These are phyloP conservation scores for Agrilus cyanescens DNA, from an alignment of 2,888 invertebrate species.

Conservation along the genomic window DNA sequence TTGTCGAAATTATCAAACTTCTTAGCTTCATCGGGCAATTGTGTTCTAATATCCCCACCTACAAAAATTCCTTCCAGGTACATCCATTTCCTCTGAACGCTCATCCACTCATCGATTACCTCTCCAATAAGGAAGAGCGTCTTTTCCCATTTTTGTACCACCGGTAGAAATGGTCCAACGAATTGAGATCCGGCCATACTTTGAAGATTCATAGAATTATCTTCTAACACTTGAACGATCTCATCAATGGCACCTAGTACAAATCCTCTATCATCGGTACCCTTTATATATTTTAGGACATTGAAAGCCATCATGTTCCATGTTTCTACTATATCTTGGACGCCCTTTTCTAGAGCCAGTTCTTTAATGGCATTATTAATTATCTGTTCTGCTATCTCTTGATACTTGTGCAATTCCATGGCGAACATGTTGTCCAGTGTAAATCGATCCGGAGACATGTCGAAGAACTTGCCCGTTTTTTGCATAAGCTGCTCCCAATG, in stretches of 20 bases:
- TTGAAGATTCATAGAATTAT: constrained; percentile 81
- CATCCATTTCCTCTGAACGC: constrained; percentile 81
- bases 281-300: constrained; percentile 55
- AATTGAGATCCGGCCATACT: constrained; percentile 87
- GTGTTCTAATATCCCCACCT: constrained; percentile 75
- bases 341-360: constrained; percentile 78
- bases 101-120: constrained; percentile 79
- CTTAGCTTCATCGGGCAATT: constrained; percentile 79
- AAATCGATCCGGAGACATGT: constrained; percentile 81
- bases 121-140: constrained; percentile 68
- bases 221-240: constrained; percentile 68
- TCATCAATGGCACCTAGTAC: constrained; percentile 77
- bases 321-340: constrained; percentile 67
- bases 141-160: constrained; percentile 80
- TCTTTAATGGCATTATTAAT: constrained; percentile 84
- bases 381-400: constrained; percentile 75
- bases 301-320: constrained; percentile 57
- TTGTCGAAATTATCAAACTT: constrained; percentile 85
- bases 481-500: constrained; percentile 86
- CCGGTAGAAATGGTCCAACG: constrained; percentile 73
- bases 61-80: constrained; percentile 88
- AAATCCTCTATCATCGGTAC: constrained; percentile 67
- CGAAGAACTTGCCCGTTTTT: constrained; percentile 72
- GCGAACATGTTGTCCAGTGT: constrained; percentile 86
- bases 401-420: constrained; percentile 80